Evolutionary conservation across 2,888 invertebrate species (phyloP).

Genomic region (Platypus cylindrus): DNA sequence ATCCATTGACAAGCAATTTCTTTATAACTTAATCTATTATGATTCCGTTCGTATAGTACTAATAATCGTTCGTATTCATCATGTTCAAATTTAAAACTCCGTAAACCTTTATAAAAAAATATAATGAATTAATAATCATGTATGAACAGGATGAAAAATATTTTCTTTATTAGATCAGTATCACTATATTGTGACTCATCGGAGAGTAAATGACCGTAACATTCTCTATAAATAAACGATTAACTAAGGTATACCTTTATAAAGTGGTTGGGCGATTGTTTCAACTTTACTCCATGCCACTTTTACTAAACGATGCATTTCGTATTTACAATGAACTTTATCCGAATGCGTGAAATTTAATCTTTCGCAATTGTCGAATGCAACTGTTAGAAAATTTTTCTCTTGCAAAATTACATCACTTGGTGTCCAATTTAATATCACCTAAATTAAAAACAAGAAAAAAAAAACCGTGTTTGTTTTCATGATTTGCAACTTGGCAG

Average conservation of each 20-base stretch:
- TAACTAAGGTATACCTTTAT: too few relatives aligned
- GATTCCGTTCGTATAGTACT: slow-evolving; percentile 15
- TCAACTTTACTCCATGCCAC: slow-evolving; percentile 48
- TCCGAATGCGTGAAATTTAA: slow-evolving; percentile 22
- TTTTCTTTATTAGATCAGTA: too few relatives aligned
- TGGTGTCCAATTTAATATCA: slow-evolving; percentile 57
- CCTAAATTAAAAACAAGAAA: slow-evolving; percentile 3
- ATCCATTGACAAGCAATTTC: slow-evolving; percentile 60
- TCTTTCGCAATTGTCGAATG: slow-evolving; percentile 51
- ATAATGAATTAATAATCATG: too few relatives aligned
- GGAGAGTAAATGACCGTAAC: too few relatives aligned
- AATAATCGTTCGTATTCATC: slow-evolving; percentile 37
- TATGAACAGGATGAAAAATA: too few relatives aligned
- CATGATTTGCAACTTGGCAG: not conserved
- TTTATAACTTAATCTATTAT: slow-evolving; percentile 20
- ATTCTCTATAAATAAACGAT: too few relatives aligned
- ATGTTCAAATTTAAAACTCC: slow-evolving; percentile 39
- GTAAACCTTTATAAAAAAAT: too few relatives aligned
- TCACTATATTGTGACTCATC: too few relatives aligned
- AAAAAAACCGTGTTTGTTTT: not conserved
- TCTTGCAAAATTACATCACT: slow-evolving; percentile 44
- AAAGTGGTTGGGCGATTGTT: slow-evolving; percentile 38
- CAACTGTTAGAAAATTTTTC: slow-evolving; percentile 39
- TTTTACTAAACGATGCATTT: slow-evolving; percentile 54
- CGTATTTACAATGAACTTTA: slow-evolving; percentile 48